Evolutionary conservation across 2,113 vertebrate genomes (phyloP).

Genomic region (Colaptes auratus): DNA sequence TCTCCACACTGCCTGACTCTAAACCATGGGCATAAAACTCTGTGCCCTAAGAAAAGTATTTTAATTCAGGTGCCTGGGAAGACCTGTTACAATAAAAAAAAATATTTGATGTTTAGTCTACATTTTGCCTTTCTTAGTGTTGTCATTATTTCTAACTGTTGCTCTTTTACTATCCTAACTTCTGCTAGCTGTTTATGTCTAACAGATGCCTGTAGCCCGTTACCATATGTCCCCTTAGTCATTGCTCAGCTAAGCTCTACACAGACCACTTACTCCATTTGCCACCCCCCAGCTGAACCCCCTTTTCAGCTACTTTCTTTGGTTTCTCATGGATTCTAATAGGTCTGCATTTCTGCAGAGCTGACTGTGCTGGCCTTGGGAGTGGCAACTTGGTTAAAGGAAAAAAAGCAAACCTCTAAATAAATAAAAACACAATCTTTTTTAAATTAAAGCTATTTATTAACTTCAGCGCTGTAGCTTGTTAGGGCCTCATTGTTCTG

Average conservation of each 20-base stretch:
- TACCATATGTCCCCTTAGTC: background rate
- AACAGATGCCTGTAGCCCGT: constrained; percentile 28
- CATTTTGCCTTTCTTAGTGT: background rate
- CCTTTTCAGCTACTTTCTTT: constrained; percentile 12
- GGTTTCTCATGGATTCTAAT: background rate
- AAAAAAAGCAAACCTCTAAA: background rate
- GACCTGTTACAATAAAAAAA: background rate
- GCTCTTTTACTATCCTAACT: background rate
- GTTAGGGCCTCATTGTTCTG: background rate
- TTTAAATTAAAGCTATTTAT: background rate
- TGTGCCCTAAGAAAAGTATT: background rate
- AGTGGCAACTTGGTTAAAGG: background rate
- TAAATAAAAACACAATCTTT: background rate
- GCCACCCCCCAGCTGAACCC: background rate
- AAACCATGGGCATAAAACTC: background rate
- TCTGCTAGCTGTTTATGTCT: constrained; percentile 44
- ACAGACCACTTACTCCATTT: background rate
- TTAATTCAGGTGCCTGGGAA: background rate
- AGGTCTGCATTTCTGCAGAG: background rate
- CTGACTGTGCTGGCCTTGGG: background rate
- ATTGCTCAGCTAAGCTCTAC: background rate
- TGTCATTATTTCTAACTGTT: constrained; percentile 23
- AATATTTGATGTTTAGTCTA: constrained; percentile 6
- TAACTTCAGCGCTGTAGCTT: background rate
- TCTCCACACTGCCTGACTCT: background rate